Evolutionary conservation across 2,113 vertebrate genomes (phyloP), one percentile per base, ranked within the genome.

Genomic region (Thunnus maccoyii): DNA sequence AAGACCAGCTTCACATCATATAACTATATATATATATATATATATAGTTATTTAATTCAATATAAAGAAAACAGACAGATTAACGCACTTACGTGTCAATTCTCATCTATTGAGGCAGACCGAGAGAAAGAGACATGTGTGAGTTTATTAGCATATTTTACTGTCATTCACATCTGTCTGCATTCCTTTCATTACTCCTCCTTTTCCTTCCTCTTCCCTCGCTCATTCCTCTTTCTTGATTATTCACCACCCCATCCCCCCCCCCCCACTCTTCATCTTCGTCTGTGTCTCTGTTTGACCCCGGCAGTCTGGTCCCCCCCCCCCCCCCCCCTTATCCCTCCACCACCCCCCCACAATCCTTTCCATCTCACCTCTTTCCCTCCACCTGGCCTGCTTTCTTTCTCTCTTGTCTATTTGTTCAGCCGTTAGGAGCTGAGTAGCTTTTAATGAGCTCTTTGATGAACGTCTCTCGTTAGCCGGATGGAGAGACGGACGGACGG

Each of bases 401-500:
- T 69, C 48, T 60, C 69, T 61, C 3, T 18, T n/a, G 57, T 87
- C 60, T 86, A 36, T 91, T 89, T 91, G 86, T 88, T 88, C 86
- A 89, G 78, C 86, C 75, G 51, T 70, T 73, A 73, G 72, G 12
- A 54, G 41, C 82, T 71, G 74, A 89, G 83, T 70, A 71, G 81
- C 25, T 89, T 86, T 88, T 89, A 91, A 89, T 69, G 86, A 86
- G 87, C 76, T 41, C 66, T 80, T 60, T 91, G 83, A 89, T 84
- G 46, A 87, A 86, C 72, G 32, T 46, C 64, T 57, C 82, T 84
- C 27, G 51, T 83, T 82, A 82, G 69, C 27, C 4, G 25, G 30
- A 3, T 14, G 52, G 56, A 44, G 13, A 41, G 71, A 60, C 4
- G 72, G 47, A 58, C 6, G 57, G 55, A 58, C 6, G 57, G 55